Percentiles rank a stretch among this genome's conserved stretches.
Conservation (phyloP, 1,140 invertebrate genomes). For the Luehdorfia chinensis region DNA sequence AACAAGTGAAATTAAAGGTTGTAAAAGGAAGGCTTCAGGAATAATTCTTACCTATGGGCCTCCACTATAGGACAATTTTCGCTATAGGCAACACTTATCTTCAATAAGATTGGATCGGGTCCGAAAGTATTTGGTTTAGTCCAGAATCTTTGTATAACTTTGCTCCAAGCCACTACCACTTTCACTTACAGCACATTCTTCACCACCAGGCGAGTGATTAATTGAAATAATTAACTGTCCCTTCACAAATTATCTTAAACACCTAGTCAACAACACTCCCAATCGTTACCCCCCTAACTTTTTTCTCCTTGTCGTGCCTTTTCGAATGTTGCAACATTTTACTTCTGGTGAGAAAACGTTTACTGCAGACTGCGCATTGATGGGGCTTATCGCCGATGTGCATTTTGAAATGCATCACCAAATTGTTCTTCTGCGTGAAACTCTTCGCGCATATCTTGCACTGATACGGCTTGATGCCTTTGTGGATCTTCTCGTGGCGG, state of each 20-base stretch:
- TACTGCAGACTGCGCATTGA: conserved; percentile 45
- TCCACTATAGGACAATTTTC: too few species aligned
- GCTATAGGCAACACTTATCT: too few species aligned
- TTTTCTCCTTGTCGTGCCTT: conserved; percentile 55
- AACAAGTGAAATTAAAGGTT: too few species aligned
- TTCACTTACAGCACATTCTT: too few species aligned
- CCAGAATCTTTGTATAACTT: too few species aligned
- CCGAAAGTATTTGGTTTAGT: too few species aligned
- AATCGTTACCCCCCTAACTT: conserved; percentile 25
- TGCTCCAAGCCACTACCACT: too few species aligned
- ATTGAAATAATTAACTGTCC: neutral
- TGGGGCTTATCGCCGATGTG: conserved; percentile 51
- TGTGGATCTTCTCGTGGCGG: conserved; percentile 55
- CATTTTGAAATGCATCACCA: conserved; percentile 63
- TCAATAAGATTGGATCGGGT: too few species aligned
- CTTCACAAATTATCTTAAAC: neutral
- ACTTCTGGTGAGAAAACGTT: conserved; percentile 55
- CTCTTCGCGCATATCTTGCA: conserved; percentile 61
- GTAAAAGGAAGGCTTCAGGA: too few species aligned
- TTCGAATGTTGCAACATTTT: conserved; percentile 55
- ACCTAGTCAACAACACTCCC: neutral
- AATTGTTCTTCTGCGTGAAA: conserved; percentile 61
- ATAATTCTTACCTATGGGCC: too few species aligned
- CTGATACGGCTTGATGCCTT: conserved; percentile 48
- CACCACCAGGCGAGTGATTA: too few species aligned